Evolutionary conservation across 2,797 vertebrate species (phyloP), one percentile per base, ranked within the genome.

Genomic region (Bucorvus abyssinicus): DNA sequence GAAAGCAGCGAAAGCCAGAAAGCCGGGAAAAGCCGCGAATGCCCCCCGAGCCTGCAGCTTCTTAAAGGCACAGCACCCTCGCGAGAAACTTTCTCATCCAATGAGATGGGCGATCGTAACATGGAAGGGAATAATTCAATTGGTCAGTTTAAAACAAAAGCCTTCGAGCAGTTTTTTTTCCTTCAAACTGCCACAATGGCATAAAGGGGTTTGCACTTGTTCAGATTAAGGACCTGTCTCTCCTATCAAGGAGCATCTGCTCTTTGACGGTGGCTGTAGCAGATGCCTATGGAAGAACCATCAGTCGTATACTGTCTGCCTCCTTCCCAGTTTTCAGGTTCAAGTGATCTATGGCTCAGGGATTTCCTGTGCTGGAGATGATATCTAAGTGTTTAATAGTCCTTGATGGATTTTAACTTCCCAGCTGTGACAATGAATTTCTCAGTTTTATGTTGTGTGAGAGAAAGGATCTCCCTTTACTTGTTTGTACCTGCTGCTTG

Each of bases 241-340:
- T 64, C 47, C 12, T 78, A 9, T 57, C 30, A 59, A 47, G 29
- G 38, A 55, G 21, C 27, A 64, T 40, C 38, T 96, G 23, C 20
- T 61, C 30, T 69, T 90, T 59, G 86, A 50, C 26, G 55, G 47
- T 49, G 55, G 27, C 55, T 87, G 27, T 29, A 82, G 81, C 67
- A 76, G 74, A 81, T 65, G 26, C 22, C 14, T 73, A 5, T 36
- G n/a, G 77, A 92, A 90, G 59, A 87, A 65, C 21, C 84, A 73
- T 30, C 13, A 20, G 20, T 65, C 22, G 14, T 60, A 29, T 49
- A 63, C 50, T 68, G 30, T 61, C 38, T 86, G 26, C 8, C 13
- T 94, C 27, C 49, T 94, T 95, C 38, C 53, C 49, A 40, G 14
- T 89, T 92, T 90, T 93, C 68, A 85, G 21, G 27, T 61, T 89